These are phyloP conservation scores for Metaphire vulgaris DNA, from an alignment of 1,140 invertebrate genomes.

Conservation along the genomic window DNA sequence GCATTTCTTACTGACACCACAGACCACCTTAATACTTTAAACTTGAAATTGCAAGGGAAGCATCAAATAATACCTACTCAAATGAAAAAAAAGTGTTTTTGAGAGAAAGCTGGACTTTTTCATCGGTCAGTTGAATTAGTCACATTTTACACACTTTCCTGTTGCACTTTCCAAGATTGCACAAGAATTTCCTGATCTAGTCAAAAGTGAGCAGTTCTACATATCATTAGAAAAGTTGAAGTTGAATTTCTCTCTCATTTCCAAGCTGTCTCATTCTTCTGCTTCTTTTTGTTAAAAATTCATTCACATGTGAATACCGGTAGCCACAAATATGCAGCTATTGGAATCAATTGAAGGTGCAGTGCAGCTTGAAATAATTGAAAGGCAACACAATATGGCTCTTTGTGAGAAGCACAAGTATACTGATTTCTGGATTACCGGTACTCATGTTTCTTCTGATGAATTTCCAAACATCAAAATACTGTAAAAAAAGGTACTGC, in stretches of 20 bases:
- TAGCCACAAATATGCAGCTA: slow-evolving; percentile 1
- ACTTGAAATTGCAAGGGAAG: slow-evolving; percentile 1
- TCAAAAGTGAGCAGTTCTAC: neutral
- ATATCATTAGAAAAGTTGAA: neutral
- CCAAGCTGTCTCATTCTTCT: neutral
- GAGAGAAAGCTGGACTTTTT: neutral
- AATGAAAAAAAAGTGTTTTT: neutral
- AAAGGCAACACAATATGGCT: neutral
- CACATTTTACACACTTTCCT: slow-evolving; percentile 1
- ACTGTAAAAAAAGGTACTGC: neutral
- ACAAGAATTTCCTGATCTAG: neutral
- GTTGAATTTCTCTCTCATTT: neutral
- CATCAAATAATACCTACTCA: neutral
- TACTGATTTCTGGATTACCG: neutral
- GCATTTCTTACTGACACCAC: neutral
- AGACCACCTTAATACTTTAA: neutral
- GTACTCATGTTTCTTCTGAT: neutral
- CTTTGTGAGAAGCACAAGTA: neutral
- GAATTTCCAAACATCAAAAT: neutral
- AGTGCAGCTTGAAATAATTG: neutral
- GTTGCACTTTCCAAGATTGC: neutral
- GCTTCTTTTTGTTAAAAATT: neutral
- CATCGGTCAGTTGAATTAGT: neutral
- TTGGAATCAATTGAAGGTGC: neutral
- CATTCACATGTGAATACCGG: neutral